Evolutionary conservation across 2,888 invertebrate genomes (phyloP).

Genomic region (Neoascia interrupta): DNA sequence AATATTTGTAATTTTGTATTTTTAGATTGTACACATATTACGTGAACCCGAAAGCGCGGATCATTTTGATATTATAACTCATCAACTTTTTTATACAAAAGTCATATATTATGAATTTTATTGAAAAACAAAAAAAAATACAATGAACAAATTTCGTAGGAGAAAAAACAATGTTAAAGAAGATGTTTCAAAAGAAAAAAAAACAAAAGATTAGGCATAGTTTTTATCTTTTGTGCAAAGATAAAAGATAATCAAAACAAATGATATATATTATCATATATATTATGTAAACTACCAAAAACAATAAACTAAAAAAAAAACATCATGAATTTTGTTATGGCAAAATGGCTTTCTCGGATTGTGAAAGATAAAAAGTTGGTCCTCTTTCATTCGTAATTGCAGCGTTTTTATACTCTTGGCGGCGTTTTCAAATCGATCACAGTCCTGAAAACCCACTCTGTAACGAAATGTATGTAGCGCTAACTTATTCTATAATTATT

Average conservation of each 20-base stretch:
- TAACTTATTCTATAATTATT: too few species aligned
- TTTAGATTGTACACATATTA: constrained; percentile 66
- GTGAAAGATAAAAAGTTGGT: too few species aligned
- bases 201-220: too few species aligned
- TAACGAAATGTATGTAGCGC: too few species aligned
- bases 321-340: too few species aligned
- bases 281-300: constrained; percentile 64
- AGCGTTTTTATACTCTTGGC: too few species aligned
- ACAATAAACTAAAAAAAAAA: constrained; percentile 52
- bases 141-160: constrained; percentile 38
- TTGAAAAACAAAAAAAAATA: constrained; percentile 48
- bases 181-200: constrained; percentile 44
- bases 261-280: constrained; percentile 49
- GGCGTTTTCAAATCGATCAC: too few species aligned
- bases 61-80: constrained; percentile 56
- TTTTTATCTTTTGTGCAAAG: constrained; percentile 35
- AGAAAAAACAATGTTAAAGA: constrained; percentile 35
- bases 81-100: constrained; percentile 63
- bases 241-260: constrained; percentile 44
- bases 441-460: too few species aligned
- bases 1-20: constrained; percentile 68
- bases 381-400: too few species aligned
- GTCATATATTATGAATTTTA: constrained; percentile 62
- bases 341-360: too few species aligned
- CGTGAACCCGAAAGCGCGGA: constrained; percentile 49